Evolutionary conservation across 2,888 invertebrate species (phyloP), one percentile per base, ranked within the genome.

Genomic region (Germaria angustata): DNA sequence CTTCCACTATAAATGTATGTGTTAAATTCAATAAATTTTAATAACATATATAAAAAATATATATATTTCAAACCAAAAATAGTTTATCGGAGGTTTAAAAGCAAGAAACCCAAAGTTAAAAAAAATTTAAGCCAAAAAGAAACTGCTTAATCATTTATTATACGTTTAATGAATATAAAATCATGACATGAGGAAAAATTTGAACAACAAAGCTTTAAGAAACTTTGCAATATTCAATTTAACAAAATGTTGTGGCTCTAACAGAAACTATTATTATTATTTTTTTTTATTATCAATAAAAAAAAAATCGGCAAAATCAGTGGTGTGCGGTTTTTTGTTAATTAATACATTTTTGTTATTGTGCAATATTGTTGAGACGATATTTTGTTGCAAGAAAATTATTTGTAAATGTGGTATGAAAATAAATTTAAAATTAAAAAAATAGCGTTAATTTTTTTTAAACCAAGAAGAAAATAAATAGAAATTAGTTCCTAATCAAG

Each of bases 1-100:
- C 71, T 79, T 71, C 82, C 79, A 75, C 82, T 79, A 76, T 76
- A 79, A 75, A 75, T 71, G 82, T 82, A 82, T 17, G 82, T 82
- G 82, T 76, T 61, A 32, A 55, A 57, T 41, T 13, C 32, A 34
- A 57, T 24, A 39, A 36, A 69, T 49, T 9, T 32, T 22, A 57
- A 34, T 51, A 41, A 49, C 32, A 17, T 17, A 41, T 59, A 73
- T n/a, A 22, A 41, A 69, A 41, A 49, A n/a, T 5, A 28, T 28
- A 28, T 28, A 20, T 44, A 61, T 34, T 41, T 66, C 59, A 11
- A 20, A 7, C 13, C 5, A 32, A 73, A 53, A 59, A 28, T 5
- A 5, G 59, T 34, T n/a, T 20, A 36, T 46, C 17, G 17, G 36
- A 41, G 22, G 34, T 63, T 28, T 15, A 32, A 66, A 65, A 22